phyloP scores from a whole-genome alignment of 1,140 invertebrate species.

The Eufriesea mexicana region DNA sequence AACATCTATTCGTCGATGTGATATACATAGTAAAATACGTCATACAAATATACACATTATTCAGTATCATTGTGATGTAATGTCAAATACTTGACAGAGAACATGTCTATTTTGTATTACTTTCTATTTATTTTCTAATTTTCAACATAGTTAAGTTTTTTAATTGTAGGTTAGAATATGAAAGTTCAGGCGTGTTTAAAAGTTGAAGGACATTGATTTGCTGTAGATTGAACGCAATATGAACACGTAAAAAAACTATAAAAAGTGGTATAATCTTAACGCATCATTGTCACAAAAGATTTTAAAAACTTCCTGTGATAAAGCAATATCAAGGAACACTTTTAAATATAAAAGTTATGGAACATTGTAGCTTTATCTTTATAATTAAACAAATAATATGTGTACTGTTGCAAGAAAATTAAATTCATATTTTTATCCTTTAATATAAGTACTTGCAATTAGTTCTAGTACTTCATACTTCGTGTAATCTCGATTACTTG shows the following conservation, averaged over 20 bases:
- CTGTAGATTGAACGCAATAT: not conserved
- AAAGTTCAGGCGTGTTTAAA: not conserved
- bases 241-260: not conserved
- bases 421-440: not conserved
- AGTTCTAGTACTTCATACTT: too few relatives aligned
- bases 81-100: not conserved
- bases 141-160: not conserved
- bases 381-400: not conserved
- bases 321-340: not conserved
- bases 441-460: too few relatives aligned
- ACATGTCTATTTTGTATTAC: not conserved
- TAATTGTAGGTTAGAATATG: not conserved
- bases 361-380: not conserved
- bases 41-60: too few relatives aligned
- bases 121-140: not conserved
- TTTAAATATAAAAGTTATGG: not conserved
- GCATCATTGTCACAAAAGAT: not conserved
- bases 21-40: not conserved
- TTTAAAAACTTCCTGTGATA: constrained; percentile 17
- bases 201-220: not conserved
- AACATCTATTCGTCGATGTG: not conserved
- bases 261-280: not conserved
- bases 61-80: not conserved
- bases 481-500: too few relatives aligned
- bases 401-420: not conserved